phyloP scores from a whole-genome alignment of 2,888 invertebrate genomes.

The Orthosia cruda region DNA sequence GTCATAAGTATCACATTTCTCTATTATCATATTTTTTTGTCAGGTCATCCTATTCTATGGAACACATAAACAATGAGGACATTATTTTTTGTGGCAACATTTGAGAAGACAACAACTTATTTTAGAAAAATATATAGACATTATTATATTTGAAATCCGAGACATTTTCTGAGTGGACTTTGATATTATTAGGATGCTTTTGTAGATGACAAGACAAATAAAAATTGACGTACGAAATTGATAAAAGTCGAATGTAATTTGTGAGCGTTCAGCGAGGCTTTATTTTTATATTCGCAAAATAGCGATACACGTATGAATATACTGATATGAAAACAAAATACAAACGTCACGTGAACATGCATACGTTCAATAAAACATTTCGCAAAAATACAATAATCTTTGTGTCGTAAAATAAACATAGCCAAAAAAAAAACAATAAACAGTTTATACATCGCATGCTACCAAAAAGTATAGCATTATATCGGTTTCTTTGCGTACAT shows the following conservation, averaged over 20 bases:
- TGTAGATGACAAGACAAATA: constrained; percentile 32
- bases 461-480: constrained; percentile 45
- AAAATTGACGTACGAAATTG: constrained; percentile 45
- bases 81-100: constrained; percentile 39
- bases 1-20: constrained; percentile 64
- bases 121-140: constrained; percentile 27
- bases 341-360: constrained; percentile 35
- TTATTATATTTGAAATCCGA: constrained; percentile 54
- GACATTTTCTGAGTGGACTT: constrained; percentile 38
- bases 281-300: constrained; percentile 30
- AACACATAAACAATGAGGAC: constrained; percentile 53
- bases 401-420: constrained; percentile 39
- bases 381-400: constrained; percentile 34
- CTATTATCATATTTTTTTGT: constrained; percentile 54
- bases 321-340: constrained; percentile 36
- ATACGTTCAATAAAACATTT: constrained; percentile 32
- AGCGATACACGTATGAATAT: not conserved
- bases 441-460: constrained; percentile 47
- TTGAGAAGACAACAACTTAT: constrained; percentile 29
- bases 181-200: constrained; percentile 41
- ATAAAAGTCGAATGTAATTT: constrained; percentile 46
- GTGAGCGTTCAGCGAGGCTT: not conserved
- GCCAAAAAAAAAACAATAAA: constrained; percentile 41
- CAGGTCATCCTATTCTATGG: constrained; percentile 48
- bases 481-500: constrained; percentile 44